phyloP scores from a whole-genome alignment of 1,140 invertebrate species.

The Leptopilina clavipes region DNA sequence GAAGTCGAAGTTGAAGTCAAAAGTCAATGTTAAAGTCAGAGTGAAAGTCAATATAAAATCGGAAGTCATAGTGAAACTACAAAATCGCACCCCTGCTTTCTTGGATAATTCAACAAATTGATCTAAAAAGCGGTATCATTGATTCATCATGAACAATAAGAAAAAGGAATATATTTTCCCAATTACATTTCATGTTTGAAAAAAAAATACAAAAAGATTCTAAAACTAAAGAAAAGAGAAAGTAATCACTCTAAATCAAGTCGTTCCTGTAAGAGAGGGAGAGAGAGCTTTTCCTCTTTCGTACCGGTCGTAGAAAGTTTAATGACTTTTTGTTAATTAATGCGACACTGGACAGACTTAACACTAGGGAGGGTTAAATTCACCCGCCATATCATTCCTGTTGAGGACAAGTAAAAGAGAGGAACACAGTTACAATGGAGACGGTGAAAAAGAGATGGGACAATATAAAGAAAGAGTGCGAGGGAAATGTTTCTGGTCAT shows the following conservation, averaged over 20 bases:
- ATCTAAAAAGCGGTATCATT: too few relatives aligned
- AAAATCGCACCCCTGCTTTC: too few relatives aligned
- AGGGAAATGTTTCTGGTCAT: slow-evolving; percentile 51
- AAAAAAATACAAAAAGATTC: not conserved
- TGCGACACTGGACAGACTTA: slow-evolving; percentile 63
- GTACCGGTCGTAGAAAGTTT: slow-evolving; percentile 71
- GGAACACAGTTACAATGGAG: not conserved
- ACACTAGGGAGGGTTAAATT: slow-evolving; percentile 63
- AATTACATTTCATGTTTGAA: not conserved
- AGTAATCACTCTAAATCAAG: slow-evolving; percentile 33
- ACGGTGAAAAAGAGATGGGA: not conserved
- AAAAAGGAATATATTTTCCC: not conserved
- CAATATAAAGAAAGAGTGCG: not conserved
- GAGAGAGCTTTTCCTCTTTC: slow-evolving; percentile 58
- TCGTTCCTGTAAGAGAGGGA: slow-evolving; percentile 6
- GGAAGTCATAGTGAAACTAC: too few relatives aligned
- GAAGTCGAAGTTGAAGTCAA: too few relatives aligned
- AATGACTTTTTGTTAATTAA: slow-evolving; percentile 76
- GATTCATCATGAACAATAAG: too few relatives aligned
- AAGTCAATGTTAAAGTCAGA: too few relatives aligned
- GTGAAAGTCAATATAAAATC: too few relatives aligned
- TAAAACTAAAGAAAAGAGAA: slow-evolving; percentile 11
- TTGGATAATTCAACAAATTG: too few relatives aligned
- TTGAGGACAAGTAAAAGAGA: slow-evolving; percentile 43
- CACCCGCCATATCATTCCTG: slow-evolving; percentile 59